Percentiles rank a stretch among this genome's conserved stretches.
Evolutionary conservation across 2,888 invertebrate species (phyloP).

Genomic region (Danaus chrysippus): DNA sequence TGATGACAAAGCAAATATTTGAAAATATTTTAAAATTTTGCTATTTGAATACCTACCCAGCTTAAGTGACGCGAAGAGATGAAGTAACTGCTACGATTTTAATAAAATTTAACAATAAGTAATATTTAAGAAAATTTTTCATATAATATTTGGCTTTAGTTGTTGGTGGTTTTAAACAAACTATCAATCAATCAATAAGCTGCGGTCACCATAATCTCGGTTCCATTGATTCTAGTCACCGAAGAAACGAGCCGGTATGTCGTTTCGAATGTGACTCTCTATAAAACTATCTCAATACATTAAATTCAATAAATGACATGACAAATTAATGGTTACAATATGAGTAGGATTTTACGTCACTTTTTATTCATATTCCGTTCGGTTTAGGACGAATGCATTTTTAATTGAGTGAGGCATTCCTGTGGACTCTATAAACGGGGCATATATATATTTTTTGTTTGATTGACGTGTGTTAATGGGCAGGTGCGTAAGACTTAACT

Average conservation of each 20-base stretch:
- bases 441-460: conserved; percentile 72
- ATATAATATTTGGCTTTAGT: background rate
- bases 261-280: conserved; percentile 50
- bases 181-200: conserved; percentile 55
- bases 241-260: conserved; percentile 51
- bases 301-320: conserved; percentile 75
- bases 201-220: conserved; percentile 64
- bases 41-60: conserved; percentile 64
- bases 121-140: background rate
- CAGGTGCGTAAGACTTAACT: conserved; percentile 76
- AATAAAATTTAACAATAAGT: conserved; percentile 12
- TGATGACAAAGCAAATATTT: conserved; percentile 71
- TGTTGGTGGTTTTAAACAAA: too few relatives aligned
- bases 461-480: conserved; percentile 78
- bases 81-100: conserved; percentile 23
- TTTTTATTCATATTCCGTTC: conserved; percentile 62
- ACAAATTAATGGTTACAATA: conserved; percentile 79
- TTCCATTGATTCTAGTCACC: conserved; percentile 60
- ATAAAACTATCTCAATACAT: conserved; percentile 54
- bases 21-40: conserved; percentile 76
- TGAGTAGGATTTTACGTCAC: conserved; percentile 66
- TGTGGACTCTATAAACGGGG: conserved; percentile 76
- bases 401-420: conserved; percentile 79
- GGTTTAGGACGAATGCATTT: conserved; percentile 77
- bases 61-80: conserved; percentile 49